Percentiles rank a stretch among this genome's conserved stretches.
phyloP scores from a whole-genome alignment of 2,113 vertebrate species.

The Hiodon alosoides region DNA sequence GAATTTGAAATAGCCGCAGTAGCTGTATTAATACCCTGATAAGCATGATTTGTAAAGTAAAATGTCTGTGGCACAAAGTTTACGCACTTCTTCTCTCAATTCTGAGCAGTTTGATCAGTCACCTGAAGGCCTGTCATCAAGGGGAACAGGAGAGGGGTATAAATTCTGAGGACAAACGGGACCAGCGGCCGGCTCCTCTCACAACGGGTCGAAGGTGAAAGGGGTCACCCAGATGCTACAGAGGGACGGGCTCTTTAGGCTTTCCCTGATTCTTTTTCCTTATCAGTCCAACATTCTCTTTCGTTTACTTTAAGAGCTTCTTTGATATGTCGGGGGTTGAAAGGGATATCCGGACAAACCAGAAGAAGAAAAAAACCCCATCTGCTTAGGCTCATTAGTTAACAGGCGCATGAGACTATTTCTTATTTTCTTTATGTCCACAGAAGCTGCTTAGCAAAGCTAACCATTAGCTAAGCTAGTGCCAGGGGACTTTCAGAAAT shows the following conservation, averaged over 20 bases:
- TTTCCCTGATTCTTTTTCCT: slow-evolving; percentile 47
- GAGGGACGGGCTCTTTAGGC: slow-evolving; percentile 42
- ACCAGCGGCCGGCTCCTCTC: slow-evolving; percentile 33
- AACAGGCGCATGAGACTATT: slow-evolving; percentile 37
- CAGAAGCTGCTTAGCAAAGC: slow-evolving; percentile 19
- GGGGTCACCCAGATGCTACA: slow-evolving; percentile 35
- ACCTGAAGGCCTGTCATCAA: too few relatives aligned
- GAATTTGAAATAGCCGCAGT: background rate
- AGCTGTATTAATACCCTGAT: too few relatives aligned
- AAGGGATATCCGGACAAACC: slow-evolving; percentile 54
- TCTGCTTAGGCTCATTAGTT: slow-evolving; percentile 52
- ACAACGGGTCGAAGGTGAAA: slow-evolving; percentile 34
- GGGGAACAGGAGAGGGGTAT: too few relatives aligned
- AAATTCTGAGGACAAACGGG: too few relatives aligned
- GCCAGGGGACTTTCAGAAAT: too few relatives aligned
- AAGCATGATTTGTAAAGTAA: too few relatives aligned
- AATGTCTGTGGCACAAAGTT: too few relatives aligned
- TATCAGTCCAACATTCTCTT: slow-evolving; percentile 56
- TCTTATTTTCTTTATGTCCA: slow-evolving; percentile 42
- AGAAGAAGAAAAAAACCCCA: slow-evolving; percentile 25
- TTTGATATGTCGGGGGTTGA: slow-evolving; percentile 52
- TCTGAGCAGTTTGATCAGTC: too few relatives aligned
- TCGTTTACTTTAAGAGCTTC: slow-evolving; percentile 61
- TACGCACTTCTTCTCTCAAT: too few relatives aligned
- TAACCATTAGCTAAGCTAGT: too few relatives aligned